Conservation (phyloP, 2,888 invertebrate species). For the Volucella zonaria region DNA sequence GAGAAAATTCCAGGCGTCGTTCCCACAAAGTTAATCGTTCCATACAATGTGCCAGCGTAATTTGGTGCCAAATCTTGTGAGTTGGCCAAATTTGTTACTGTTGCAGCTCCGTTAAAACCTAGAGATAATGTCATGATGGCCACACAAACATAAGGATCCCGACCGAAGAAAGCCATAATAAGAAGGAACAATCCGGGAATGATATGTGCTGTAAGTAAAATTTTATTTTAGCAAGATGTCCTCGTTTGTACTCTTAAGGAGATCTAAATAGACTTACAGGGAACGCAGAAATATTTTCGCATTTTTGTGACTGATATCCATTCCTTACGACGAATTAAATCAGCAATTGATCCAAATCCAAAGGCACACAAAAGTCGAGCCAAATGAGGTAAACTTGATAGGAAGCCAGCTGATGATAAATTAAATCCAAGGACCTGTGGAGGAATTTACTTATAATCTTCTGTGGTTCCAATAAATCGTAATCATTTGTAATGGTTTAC, state of each 20-base stretch:
- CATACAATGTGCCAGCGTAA: slow-evolving; percentile 88
- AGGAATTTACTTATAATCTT: background rate
- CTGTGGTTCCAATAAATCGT: no score
- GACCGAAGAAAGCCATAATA: slow-evolving; percentile 85
- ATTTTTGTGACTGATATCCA: slow-evolving; percentile 84
- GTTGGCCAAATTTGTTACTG: slow-evolving; percentile 85
- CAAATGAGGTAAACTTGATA: slow-evolving; percentile 88
- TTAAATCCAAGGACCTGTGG: slow-evolving; percentile 86
- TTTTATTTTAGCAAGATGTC: slow-evolving; percentile 76
- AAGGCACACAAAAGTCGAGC: slow-evolving; percentile 88
- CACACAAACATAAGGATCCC: slow-evolving; percentile 86
- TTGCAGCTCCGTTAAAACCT: slow-evolving; percentile 87
- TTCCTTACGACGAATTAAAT: slow-evolving; percentile 84
- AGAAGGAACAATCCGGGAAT: slow-evolving; percentile 84
- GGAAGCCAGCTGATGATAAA: slow-evolving; percentile 87
- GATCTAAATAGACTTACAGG: slow-evolving; percentile 83
- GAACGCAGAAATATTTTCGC: slow-evolving; percentile 87
- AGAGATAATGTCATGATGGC: slow-evolving; percentile 87
- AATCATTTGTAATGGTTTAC: slow-evolving; percentile 75
- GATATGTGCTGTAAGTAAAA: slow-evolving; percentile 83
- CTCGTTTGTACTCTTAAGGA: background rate
- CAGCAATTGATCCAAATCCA: slow-evolving; percentile 88
- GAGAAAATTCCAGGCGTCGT: slow-evolving; percentile 88
- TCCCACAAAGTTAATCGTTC: slow-evolving; percentile 89
- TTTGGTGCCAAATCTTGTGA: slow-evolving; percentile 89